Evolutionary conservation across 2,888 invertebrate genomes (phyloP).

Genomic region (Leptogaster cylindrica): DNA sequence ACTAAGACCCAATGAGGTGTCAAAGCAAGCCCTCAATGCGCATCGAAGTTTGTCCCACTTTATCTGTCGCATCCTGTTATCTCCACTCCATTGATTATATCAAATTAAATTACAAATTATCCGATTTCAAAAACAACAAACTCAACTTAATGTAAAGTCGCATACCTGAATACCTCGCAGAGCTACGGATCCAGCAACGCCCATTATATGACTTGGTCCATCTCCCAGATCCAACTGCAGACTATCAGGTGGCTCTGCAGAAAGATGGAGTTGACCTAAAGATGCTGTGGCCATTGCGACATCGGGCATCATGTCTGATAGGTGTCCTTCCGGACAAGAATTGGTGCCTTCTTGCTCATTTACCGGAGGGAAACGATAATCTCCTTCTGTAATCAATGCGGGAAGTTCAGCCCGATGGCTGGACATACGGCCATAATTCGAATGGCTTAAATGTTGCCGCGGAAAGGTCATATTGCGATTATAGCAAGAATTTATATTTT

Average conservation of each 20-base stretch:
- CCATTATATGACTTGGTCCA: constrained; percentile 71
- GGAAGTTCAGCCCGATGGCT: constrained; percentile 68
- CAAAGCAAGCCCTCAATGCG: no score
- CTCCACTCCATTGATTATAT: no score
- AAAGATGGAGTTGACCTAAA: constrained; percentile 60
- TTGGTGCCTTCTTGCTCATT: constrained; percentile 55
- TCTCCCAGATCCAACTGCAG: constrained; percentile 84
- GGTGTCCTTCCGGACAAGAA: constrained; percentile 72
- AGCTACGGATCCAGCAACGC: constrained; percentile 56
- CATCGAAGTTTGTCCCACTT: no score
- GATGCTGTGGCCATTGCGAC: constrained; percentile 89
- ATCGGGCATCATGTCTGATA: constrained; percentile 87
- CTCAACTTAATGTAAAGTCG: no score
- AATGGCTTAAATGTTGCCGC: constrained; percentile 58
- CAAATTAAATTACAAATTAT: no score
- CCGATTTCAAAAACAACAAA: no score
- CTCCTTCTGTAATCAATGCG: constrained; percentile 71
- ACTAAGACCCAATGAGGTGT: no score
- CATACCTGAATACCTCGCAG: constrained; percentile 59
- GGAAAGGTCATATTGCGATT: constrained; percentile 71
- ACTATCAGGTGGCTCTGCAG: constrained; percentile 60
- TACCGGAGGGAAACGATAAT: constrained; percentile 59
- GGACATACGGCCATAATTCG: constrained; percentile 52
- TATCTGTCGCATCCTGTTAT: no score
- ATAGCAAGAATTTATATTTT: constrained; percentile 63